Evolutionary conservation across 23 tunicate genomes (phyloP).

Genomic region (Trididemnum miniatum): DNA sequence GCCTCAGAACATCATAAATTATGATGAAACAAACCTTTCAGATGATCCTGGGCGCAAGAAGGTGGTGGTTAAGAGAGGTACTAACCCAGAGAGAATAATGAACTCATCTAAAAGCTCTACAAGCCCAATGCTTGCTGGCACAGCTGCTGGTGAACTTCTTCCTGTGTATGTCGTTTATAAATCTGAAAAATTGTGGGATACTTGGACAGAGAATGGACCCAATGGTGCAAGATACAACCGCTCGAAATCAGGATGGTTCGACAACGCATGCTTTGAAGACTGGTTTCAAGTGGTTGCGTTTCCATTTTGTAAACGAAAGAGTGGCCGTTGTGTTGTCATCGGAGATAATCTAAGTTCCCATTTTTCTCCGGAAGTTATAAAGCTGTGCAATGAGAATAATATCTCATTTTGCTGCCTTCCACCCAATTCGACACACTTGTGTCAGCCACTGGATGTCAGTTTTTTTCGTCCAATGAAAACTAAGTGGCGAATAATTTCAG

Average conservation of each 20-base stretch:
- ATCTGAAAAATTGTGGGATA: slow-evolving; percentile 27
- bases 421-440: slow-evolving; percentile 23
- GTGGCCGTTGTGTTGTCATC: slow-evolving; percentile 14
- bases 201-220: slow-evolving; percentile 37
- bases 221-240: slow-evolving; percentile 19
- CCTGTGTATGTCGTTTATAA: slow-evolving; percentile 19
- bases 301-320: slow-evolving; percentile 19
- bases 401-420: slow-evolving; percentile 22
- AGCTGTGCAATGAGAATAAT: slow-evolving; percentile 11
- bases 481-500: slow-evolving; percentile 4
- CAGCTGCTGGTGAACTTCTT: slow-evolving; percentile 32
- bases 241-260: slow-evolving; percentile 29
- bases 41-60: slow-evolving; percentile 44
- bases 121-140: slow-evolving; percentile 35
- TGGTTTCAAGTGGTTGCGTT: slow-evolving; percentile 23
- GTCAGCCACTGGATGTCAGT: slow-evolving; percentile 21
- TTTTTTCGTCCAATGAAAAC: slow-evolving; percentile 32
- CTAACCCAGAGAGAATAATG: slow-evolving; percentile 27
- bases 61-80: slow-evolving; percentile 14
- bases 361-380: slow-evolving; percentile 11
- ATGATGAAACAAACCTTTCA: slow-evolving; percentile 33
- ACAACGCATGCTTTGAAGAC: slow-evolving; percentile 28
- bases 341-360: slow-evolving; percentile 25
- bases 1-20: slow-evolving; percentile 22
- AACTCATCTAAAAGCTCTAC: slow-evolving; percentile 13